Evolutionary conservation across 2,797 vertebrate species (phyloP).

Genomic region (Girardinus metallicus): DNA sequence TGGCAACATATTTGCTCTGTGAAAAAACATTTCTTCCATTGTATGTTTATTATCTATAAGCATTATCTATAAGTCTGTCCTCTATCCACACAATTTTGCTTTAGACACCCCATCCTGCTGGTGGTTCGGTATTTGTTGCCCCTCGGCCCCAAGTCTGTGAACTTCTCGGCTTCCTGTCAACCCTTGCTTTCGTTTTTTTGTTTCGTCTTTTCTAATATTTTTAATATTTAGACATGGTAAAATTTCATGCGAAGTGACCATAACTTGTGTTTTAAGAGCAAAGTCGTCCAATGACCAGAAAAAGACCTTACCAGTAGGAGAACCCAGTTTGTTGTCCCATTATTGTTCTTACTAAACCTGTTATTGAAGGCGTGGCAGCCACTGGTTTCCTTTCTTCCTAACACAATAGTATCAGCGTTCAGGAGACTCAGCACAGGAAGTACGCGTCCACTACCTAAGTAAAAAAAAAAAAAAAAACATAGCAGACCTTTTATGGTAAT

Average conservation of each 20-base stretch:
- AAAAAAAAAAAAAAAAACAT: conserved; percentile 47
- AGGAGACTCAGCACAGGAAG: conserved; percentile 70
- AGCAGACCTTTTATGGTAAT: conserved; percentile 22
- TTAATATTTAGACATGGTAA: conserved; percentile 17
- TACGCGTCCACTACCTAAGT: conserved; percentile 44
- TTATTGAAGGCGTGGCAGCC: conserved; percentile 65
- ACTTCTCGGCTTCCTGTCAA: conserved; percentile 18
- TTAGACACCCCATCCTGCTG: conserved; percentile 4
- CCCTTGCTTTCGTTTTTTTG: conserved; percentile 24
- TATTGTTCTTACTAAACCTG: conserved; percentile 56
- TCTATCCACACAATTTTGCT: not conserved
- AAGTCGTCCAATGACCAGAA: conserved; percentile 14
- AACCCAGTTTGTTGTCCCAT: conserved; percentile 15
- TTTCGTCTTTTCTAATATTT: conserved; percentile 23
- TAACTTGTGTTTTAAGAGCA: conserved; percentile 25
- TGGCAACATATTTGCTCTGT: conserved; percentile 15
- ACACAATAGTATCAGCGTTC: conserved; percentile 71
- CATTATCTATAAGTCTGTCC: not conserved
- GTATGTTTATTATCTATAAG: not conserved
- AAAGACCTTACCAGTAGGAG: conserved; percentile 19
- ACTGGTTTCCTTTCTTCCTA: conserved; percentile 66
- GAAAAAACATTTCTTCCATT: not conserved
- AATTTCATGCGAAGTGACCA: conserved; percentile 29
- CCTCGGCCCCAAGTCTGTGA: conserved; percentile 18
- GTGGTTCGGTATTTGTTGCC: conserved; percentile 5